Base-by-base conservation (phyloP, 1,140 invertebrate genomes). In the Triops cancriformis region DNA sequence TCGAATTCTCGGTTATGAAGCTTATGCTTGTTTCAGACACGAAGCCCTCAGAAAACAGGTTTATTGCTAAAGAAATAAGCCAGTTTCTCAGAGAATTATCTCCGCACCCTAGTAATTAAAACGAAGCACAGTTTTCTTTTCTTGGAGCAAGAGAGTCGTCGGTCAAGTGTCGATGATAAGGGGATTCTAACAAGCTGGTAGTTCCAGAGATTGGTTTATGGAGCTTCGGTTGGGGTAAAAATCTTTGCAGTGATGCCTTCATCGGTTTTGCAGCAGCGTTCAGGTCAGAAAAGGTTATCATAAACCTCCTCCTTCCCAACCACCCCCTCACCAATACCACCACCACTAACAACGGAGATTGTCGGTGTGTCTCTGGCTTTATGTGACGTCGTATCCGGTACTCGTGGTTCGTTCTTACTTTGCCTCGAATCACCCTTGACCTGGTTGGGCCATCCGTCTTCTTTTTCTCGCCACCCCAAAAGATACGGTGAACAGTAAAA, bases 211-310 rank as follows among this genome's bases (percentile, higher is more conserved):
- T 64, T 64, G 51, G 14, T 64, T 64, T 64, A 64, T 64, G 51
- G 51, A 64, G 23, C 51, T 18, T 18, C 51, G 18, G 18, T n/a
- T 64, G 18, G 23, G 6, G 23, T 12, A 64, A 64, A 7, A 18
- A 1, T 5, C 2, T 18, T 64, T 64, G 51, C 10, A 14, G 14
- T 18, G 51, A 64, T 64, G 51, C 51, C 51, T 64, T 64, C 51
- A 64, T 64, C 51, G 51, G 51, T 64, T 64, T 64, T 64, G 51
- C 51, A 64, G 51, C 51, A 64, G 51, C n/a, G 51, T 64, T 64
- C 5, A 64, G 51, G 51, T 64, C 51, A 64, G 51, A 5, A 64
- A 14, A 64, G 51, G 51, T 64, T 64, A 64, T 64, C 51, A 6
- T 23, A 23, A 64, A 3, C 51, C 11, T 4, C 51, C 51, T 23